These are phyloP conservation scores for Tetramorium bicarinatum DNA, from an alignment of 2,888 invertebrate genomes.

Conservation along the genomic window DNA sequence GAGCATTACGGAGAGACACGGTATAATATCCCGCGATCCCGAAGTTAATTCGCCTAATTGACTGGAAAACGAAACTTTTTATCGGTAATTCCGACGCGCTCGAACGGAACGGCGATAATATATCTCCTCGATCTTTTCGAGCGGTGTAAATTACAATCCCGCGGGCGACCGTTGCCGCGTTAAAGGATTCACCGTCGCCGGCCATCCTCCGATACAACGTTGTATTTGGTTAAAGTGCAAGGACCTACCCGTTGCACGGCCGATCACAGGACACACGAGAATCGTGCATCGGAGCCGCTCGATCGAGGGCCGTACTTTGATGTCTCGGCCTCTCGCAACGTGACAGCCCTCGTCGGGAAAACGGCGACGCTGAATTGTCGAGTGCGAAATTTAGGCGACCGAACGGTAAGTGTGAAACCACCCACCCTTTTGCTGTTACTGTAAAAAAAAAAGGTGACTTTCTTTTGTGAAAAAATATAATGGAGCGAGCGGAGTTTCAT, in stretches of 20 bases:
- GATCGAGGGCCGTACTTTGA: constrained; percentile 91
- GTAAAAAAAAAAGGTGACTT: neutral
- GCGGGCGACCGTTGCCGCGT: neutral
- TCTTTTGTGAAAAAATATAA: neutral
- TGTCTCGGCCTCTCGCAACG: constrained; percentile 91
- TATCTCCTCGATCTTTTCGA: constrained; percentile 12
- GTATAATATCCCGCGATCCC: neutral
- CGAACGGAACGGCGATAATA: constrained; percentile 23
- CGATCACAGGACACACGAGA: constrained; percentile 84
- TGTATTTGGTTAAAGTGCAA: constrained; percentile 73
- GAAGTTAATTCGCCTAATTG: constrained; percentile 30
- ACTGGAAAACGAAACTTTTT: constrained; percentile 38
- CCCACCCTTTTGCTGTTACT: neutral
- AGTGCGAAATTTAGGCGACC: constrained; percentile 92
- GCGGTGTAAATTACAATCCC: constrained; percentile 23
- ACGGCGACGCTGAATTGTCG: constrained; percentile 92
- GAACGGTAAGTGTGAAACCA: constrained; percentile 89
- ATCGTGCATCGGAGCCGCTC: constrained; percentile 86
- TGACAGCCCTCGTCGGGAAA: constrained; percentile 93
- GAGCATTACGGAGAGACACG: neutral
- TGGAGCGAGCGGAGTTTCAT: neutral
- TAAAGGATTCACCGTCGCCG: neutral
- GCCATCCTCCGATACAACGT: neutral
- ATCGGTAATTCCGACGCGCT: constrained; percentile 20
- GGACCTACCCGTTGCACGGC: constrained; percentile 83